Conservation (phyloP, 2,113 vertebrate species). For the Alaudala cheleensis region DNA sequence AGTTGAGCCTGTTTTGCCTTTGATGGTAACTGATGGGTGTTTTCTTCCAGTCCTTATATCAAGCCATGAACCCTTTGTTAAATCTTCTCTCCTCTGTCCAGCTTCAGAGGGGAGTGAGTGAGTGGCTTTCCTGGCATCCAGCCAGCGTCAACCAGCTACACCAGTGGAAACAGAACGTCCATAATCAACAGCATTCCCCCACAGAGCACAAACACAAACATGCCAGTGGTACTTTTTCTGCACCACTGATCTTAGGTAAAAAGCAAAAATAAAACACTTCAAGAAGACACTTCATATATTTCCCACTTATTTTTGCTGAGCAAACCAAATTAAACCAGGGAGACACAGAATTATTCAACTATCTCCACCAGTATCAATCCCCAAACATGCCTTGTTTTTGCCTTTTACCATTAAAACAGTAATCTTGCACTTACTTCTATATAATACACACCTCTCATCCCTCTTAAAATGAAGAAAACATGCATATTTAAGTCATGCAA, state of each 20-base stretch:
- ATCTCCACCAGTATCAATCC: neutral
- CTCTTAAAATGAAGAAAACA: neutral
- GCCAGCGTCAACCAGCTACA: neutral
- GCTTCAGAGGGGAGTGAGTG: neutral
- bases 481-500: neutral
- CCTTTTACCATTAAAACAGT: neutral
- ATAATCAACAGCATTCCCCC: neutral
- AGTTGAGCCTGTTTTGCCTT: neutral
- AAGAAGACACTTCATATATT: neutral
- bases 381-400: neutral
- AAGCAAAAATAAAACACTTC: neutral
- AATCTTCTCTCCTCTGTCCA: neutral
- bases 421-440: neutral
- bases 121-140: neutral
- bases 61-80: neutral
- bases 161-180: neutral
- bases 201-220: neutral
- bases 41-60: neutral
- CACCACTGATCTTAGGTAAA: neutral
- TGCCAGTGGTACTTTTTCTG: neutral
- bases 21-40: neutral
- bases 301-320: neutral
- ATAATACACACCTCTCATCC: neutral
- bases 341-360: neutral
- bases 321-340: neutral